phyloP scores from a whole-genome alignment of 2,113 vertebrate genomes.

The Willisornis vidua region DNA sequence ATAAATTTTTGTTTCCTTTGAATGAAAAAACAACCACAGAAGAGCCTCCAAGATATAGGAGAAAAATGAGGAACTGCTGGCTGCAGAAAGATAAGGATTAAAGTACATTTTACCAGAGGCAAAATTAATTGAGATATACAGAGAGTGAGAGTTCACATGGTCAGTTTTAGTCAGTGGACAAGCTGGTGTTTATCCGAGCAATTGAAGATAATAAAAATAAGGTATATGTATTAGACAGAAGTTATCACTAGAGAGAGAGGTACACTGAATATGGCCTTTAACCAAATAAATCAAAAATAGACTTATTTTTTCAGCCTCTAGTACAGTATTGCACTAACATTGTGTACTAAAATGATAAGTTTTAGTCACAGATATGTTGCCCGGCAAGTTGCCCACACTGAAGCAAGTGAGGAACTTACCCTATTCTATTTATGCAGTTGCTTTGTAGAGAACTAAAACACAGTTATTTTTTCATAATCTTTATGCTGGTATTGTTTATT shows the following conservation, averaged over 20 bases:
- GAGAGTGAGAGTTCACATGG: not conserved
- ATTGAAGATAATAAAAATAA: slow-evolving; percentile 4
- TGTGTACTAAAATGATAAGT: not conserved
- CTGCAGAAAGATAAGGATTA: not conserved
- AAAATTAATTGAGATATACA: slow-evolving; percentile 8
- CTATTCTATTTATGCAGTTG: not conserved
- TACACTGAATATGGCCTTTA: not conserved
- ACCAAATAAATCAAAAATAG: slow-evolving; percentile 16
- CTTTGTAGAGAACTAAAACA: not conserved
- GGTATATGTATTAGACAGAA: not conserved
- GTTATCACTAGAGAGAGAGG: not conserved
- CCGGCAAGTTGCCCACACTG: not conserved
- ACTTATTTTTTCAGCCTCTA: not conserved
- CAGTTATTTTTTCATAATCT: not conserved
- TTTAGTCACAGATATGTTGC: not conserved
- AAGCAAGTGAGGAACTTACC: not conserved
- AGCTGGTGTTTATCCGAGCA: not conserved
- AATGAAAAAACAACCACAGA: not conserved
- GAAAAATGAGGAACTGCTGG: not conserved
- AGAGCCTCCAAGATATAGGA: not conserved
- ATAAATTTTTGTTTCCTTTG: not conserved
- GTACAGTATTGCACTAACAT: not conserved
- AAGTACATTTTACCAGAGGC: not conserved
- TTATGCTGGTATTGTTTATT: not conserved
- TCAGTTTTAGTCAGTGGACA: not conserved